These are phyloP conservation scores for Malacoctenus gilli DNA, from an alignment of 2,797 vertebrate genomes.

Conservation along the genomic window DNA sequence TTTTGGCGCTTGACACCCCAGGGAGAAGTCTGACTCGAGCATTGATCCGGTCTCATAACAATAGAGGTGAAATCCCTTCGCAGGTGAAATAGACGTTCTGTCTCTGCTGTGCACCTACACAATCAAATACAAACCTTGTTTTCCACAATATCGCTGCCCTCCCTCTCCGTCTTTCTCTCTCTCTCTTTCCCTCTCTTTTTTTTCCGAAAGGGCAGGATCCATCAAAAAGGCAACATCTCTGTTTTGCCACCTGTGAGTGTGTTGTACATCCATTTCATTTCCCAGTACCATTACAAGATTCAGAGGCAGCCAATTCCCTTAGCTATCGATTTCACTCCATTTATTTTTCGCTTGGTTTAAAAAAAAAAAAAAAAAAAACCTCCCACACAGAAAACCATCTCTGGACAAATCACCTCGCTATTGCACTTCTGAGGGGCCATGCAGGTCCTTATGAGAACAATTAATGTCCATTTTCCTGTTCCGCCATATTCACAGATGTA, in stretches of 20 bases:
- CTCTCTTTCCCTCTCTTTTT: conserved; percentile 6
- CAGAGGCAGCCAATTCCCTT: conserved; percentile 70
- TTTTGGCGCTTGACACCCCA: conserved; percentile 53
- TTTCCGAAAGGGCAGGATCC: conserved; percentile 73
- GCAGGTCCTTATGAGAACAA: conserved; percentile 41
- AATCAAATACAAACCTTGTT: conserved; percentile 77
- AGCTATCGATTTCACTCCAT: conserved; percentile 78
- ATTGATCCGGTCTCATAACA: conserved; percentile 76
- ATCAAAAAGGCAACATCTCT: conserved; percentile 75
- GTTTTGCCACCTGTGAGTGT: conserved; percentile 76
- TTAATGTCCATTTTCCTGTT: conserved; percentile 28
- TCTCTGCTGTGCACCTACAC: conserved; percentile 61
- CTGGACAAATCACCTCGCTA: conserved; percentile 68
- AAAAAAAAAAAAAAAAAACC: too few species aligned
- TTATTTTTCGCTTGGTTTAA: conserved; percentile 70
- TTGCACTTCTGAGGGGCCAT: conserved; percentile 42
- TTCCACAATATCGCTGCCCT: conserved; percentile 59
- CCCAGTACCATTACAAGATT: conserved; percentile 72
- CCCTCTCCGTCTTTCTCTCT: too few species aligned
- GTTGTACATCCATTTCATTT: conserved; percentile 77
- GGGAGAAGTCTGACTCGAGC: conserved; percentile 62
- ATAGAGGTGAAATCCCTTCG: conserved; percentile 69
- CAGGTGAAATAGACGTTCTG: conserved; percentile 62
- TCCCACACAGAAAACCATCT: conserved; percentile 68
- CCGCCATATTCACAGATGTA: conserved; percentile 25